Conservation (phyloP, 2,797 vertebrate genomes). For the Cercopithecus hamlyni region DNA sequence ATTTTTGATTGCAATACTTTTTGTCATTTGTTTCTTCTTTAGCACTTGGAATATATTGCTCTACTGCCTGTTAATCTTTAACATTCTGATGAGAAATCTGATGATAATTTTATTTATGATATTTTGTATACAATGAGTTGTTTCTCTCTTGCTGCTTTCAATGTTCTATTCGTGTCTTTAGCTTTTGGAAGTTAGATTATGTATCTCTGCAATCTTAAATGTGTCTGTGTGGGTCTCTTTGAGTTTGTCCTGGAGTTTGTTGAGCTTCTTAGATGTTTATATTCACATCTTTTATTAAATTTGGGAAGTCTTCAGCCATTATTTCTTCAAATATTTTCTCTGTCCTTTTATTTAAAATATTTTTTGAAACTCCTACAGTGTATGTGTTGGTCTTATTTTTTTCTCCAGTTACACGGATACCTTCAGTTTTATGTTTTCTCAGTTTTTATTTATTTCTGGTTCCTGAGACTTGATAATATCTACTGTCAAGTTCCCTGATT, state of each 20-base stretch:
- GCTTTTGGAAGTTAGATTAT: neutral
- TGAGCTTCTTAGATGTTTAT: neutral
- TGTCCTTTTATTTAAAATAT: neutral
- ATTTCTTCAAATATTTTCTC: neutral
- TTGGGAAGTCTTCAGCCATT: neutral
- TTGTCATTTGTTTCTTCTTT: too few relatives aligned
- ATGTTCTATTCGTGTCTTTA: neutral
- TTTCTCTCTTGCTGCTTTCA: neutral
- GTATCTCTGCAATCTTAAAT: too few relatives aligned
- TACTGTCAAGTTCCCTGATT: neutral
- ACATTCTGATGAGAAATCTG: neutral
- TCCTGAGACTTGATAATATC: neutral
- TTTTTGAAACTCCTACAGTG: neutral
- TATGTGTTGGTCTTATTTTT: neutral
- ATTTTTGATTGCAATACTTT: neutral
- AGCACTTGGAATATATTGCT: neutral
- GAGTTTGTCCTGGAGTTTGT: neutral
- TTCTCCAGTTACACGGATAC: neutral
- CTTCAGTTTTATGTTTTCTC: neutral
- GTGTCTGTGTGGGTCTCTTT: neutral
- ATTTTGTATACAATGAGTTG: neutral
- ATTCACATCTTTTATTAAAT: neutral
- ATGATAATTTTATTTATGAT: neutral
- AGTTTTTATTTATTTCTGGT: neutral
- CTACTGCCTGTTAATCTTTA: neutral